Conservation (phyloP, 2,888 invertebrate species). For the Calliopum simillimum region DNA sequence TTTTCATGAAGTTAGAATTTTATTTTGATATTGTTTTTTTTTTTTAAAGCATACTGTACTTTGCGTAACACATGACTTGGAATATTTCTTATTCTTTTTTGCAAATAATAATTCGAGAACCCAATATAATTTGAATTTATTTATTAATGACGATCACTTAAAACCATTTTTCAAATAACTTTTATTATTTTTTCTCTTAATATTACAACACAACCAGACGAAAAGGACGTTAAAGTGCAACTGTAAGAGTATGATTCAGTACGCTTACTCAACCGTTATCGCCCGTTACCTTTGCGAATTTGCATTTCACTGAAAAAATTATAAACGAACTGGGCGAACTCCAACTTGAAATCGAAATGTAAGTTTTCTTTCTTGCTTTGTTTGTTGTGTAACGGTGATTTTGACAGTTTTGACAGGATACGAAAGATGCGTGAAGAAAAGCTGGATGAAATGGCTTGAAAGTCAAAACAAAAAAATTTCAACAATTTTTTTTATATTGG, state of each 20-base stretch:
- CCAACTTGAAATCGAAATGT: slow-evolving; percentile 36
- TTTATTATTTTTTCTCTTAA: slow-evolving; percentile 37
- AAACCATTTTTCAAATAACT: background rate
- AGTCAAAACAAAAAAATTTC: too few species aligned
- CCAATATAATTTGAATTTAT: background rate
- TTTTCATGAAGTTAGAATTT: background rate
- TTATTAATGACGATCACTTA: background rate
- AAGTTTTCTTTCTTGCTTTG: slow-evolving; percentile 16
- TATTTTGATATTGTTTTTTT: background rate
- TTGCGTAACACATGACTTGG: background rate
- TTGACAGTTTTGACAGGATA: too few species aligned
- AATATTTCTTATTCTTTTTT: too few species aligned
- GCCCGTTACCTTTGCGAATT: slow-evolving; percentile 60
- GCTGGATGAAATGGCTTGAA: too few species aligned
- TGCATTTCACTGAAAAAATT: slow-evolving; percentile 59
- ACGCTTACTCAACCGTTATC: slow-evolving; percentile 23
- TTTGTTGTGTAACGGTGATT: slow-evolving; percentile 10
- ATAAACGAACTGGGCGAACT: slow-evolving; percentile 31
- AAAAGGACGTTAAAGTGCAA: slow-evolving; percentile 30
- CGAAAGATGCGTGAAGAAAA: too few species aligned
- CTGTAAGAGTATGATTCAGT: too few species aligned
- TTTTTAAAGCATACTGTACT: background rate
- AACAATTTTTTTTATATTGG: too few species aligned
- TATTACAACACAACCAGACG: slow-evolving; percentile 46
- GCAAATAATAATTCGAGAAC: too few species aligned